Evolutionary conservation across 2,113 vertebrate species (phyloP).

Genomic region (Caracal caracal): DNA sequence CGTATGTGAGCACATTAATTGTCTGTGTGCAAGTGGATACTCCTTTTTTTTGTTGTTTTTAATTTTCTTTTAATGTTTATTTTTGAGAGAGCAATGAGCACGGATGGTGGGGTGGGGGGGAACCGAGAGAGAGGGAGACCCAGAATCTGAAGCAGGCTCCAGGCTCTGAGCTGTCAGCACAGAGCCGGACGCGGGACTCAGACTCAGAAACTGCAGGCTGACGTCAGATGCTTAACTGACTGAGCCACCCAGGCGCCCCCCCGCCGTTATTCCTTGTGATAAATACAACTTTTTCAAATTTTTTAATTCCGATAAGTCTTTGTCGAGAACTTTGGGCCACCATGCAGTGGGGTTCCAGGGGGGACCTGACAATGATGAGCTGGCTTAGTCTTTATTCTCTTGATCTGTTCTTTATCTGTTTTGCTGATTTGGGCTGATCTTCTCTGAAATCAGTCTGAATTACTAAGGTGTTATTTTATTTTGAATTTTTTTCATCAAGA

Average conservation of each 20-base stretch:
- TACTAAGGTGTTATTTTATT: background rate
- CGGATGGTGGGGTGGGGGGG: no score
- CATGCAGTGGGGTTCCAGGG: background rate
- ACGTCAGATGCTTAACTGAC: no score
- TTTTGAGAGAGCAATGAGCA: no score
- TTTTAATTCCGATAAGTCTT: background rate
- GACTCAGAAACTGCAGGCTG: no score
- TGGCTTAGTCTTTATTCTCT: background rate
- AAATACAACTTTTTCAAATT: background rate
- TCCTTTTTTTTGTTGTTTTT: background rate
- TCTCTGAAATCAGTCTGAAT: background rate
- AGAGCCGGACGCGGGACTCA: no score
- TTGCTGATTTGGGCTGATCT: background rate
- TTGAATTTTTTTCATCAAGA: background rate
- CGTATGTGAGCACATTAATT: background rate
- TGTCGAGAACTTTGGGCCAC: background rate
- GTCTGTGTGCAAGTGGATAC: background rate
- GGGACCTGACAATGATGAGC: background rate
- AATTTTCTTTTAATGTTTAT: no score
- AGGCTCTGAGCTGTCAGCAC: no score
- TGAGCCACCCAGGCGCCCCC: no score
- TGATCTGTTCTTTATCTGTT: background rate
- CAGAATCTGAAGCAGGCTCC: no score
- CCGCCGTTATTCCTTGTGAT: background rate
- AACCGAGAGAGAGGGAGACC: no score